Evolutionary conservation across 2,888 invertebrate genomes (phyloP), one percentile per base, ranked within the genome.

Genomic region (Nycteola revayana): DNA sequence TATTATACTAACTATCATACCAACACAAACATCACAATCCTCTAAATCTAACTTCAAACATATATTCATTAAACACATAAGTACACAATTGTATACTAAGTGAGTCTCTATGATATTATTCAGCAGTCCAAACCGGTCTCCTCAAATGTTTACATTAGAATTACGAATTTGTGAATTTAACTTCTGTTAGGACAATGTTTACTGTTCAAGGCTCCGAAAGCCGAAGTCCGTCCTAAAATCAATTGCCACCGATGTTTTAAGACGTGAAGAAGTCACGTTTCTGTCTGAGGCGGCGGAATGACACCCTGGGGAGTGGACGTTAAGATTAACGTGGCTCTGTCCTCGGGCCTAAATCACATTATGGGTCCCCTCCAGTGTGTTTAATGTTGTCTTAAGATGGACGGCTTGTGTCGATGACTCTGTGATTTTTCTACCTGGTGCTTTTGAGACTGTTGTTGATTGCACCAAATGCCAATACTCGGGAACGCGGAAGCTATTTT

Each of bases 271-370:
- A 80, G 78, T 80, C 84, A 84, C 83, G 81, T 82, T 54, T 54
- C 46, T 45, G 55, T 49, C 65, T 49, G 62, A 62, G 66, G 67
- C 56, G 50, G 40, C 58, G 44, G 56, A 75, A 84, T 75, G 73
- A 69, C 73, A 59, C 84, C 76, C 83, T 17, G 10, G 85, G 80
- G 85, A 80, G 59, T 50, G 54, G 55, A 58, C 61, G 55, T 55
- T 61, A 66, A 83, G 85, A 85, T 86, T 85, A 82, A 86, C 82
- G 82, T 61, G 58, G 55, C 76, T 75, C 78, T 78, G 79, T 81
- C 80, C 80, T 73, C 74, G 36, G 60, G 66, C 75, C 70, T 82
- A 84, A 84, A 83, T 83, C 85, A 83, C 85, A 84, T 83, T 83
- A 83, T 58, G 55, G 63, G 46, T 72, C 69, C 70, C 59, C 62